Percentiles rank a stretch among this genome's conserved stretches.
Conservation (phyloP, 2,113 vertebrate genomes). For the Conger conger region DNA sequence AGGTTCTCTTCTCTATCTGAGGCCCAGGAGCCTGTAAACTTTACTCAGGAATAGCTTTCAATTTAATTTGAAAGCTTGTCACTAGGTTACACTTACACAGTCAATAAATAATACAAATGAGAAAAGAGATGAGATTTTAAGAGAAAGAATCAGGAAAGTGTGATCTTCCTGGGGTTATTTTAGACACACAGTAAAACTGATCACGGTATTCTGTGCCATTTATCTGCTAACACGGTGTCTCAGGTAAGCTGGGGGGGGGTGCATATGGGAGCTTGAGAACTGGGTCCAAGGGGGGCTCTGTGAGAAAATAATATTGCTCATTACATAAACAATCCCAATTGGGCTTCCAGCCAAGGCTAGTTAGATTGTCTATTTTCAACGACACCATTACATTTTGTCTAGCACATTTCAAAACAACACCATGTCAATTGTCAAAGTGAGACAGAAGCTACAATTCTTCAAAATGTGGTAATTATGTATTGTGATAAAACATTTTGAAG, state of each 20-base stretch:
- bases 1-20: neutral
- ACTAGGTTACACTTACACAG: neutral
- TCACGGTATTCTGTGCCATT: neutral
- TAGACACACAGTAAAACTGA: neutral
- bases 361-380: neutral
- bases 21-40: neutral
- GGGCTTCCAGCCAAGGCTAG: neutral
- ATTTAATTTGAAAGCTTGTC: too few relatives aligned
- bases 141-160: neutral
- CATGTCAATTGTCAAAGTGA: neutral
- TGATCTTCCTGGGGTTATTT: neutral
- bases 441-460: neutral
- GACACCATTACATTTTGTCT: neutral
- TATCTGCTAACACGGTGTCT: neutral
- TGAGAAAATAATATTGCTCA: neutral
- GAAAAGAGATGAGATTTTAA: neutral
- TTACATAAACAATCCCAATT: neutral
- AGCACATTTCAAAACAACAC: neutral
- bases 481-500: neutral
- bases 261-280: neutral
- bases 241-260: neutral
- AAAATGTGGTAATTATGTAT: neutral
- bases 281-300: neutral
- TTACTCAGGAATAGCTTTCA: neutral
- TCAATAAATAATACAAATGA: neutral